Percentiles rank a stretch among this genome's conserved stretches.
Conservation (phyloP, 2,888 invertebrate genomes). For the Agonopterix subpropinquella region DNA sequence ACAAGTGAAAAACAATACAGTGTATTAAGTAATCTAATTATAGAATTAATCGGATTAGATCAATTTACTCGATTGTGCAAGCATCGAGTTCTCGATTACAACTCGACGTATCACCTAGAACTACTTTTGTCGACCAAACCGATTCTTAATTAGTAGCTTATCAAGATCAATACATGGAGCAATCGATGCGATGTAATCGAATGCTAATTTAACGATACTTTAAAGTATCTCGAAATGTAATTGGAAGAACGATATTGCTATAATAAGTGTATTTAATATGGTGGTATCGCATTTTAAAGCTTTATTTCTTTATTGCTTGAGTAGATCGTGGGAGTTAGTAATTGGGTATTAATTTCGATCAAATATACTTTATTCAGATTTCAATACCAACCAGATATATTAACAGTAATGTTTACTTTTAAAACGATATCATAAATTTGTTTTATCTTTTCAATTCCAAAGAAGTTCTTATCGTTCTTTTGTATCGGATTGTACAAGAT, state of each 20-base stretch:
- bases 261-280: background rate
- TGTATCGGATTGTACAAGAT: slow-evolving; percentile 16
- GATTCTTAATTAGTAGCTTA: slow-evolving; percentile 59
- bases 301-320: background rate
- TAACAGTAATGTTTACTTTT: background rate
- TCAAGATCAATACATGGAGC: slow-evolving; percentile 52
- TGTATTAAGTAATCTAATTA: slow-evolving; percentile 57
- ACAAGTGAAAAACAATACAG: slow-evolving; percentile 12
- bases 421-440: background rate
- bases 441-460: slow-evolving; percentile 5
- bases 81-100: slow-evolving; percentile 56
- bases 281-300: background rate
- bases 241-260: slow-evolving; percentile 22
- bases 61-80: slow-evolving; percentile 63
- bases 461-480: slow-evolving; percentile 12
- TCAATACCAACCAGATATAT: background rate
- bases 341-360: background rate
- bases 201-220: slow-evolving; percentile 44
- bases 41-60: slow-evolving; percentile 60
- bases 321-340: background rate
- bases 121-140: slow-evolving; percentile 34
- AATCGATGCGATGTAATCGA: slow-evolving; percentile 49
- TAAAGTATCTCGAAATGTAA: slow-evolving; percentile 29
- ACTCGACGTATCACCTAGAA: slow-evolving; percentile 45
- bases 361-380: background rate